Evolutionary conservation across 2,888 invertebrate genomes (phyloP), one percentile per base, ranked within the genome.

Genomic region (Andrena flavipes): DNA sequence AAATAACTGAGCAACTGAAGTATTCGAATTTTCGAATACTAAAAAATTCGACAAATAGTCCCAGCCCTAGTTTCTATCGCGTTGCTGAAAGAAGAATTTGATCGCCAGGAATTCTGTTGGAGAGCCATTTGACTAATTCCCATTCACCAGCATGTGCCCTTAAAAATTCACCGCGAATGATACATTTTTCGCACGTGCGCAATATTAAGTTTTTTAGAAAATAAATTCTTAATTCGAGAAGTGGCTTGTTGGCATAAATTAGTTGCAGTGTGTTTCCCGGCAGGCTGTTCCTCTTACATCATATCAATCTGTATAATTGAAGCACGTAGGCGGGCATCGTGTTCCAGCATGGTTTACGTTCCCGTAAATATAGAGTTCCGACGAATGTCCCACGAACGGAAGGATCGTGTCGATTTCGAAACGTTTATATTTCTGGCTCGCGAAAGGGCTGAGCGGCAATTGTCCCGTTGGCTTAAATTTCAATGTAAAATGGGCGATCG

Each of bases 391-490:
- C 62, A 8, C 30, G 20, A 13, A 5, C 62, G 30, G 62, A 48
- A 56, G 54, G 48, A 54, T 73, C 30, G 51, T 51, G 67, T 56
- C 48, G 63, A 49, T 64, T 56, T 23, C 62, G 63, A 42, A 79
- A 51, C 35, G 49, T 74, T 59, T 75, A 64, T 35, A 64, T 74
- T 74, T 29, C 26, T 33, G 7, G 4, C 26, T 35, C 26, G 23
- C 42, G 26, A 60, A 10, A 49, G 16, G 16, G 33, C n/a, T 20
- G 51, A 8, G 8, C 6, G 23, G 23, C 26, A 26, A 26, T 23
- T 56, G 42, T 7, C 10, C 56, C 35, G 69, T 65, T 79, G 23
- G 62, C 33, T 68, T 64, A 70, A 75, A 77, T 77, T 77, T 76
- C 67, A 60, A 70, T 70, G 60, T 49, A 74, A 56, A 56, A 77